Evolutionary conservation across 2,113 vertebrate species (phyloP), one percentile per base, ranked within the genome.

Genomic region (Nothoprocta perdicaria): DNA sequence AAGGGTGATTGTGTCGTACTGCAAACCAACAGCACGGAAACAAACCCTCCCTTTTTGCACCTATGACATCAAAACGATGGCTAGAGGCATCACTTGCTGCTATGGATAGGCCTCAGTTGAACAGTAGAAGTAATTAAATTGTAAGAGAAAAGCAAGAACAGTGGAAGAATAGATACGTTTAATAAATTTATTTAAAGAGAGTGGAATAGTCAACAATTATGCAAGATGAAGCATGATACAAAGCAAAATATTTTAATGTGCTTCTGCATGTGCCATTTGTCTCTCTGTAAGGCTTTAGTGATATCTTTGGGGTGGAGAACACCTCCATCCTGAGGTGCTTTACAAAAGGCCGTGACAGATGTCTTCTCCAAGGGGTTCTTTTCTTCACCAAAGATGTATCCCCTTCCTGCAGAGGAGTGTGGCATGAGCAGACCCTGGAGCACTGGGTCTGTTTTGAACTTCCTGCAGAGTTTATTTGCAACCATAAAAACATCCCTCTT

Each of bases 351-450:
- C 15, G 29, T 6, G 19, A 29, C 76, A 29, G 35, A 7, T 35
- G 17, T 68, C 72, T 67, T 73, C 60, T 73, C 40, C 66, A 33
- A 24, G 31, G 50, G 12, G 45, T 21, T 68, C 66, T 60, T 24
- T 76, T 84, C 21, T 57, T 53, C 13, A 22, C 58, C 43, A 35
- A 52, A 31, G 33, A 23, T 14, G 16, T 43, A 22, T 13, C 3
- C 6, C 13, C 14, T 31, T 57, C 48, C 26, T 67, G 41, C 60
- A 66, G 41, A n/a, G 55, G 13, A 58, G 35, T 8, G 8, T 0
- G 0, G 23, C 3, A 14, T 0, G 1, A 4, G n/a, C 27, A 41
- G 11, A 48, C 21, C 21, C 21, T 48, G 9, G 48, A 10, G 21
- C 24, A 19, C 31, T 57, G 53, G 38, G 13, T 50, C 19, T 4